These are phyloP conservation scores for Xylota segnis DNA, from an alignment of 2,888 invertebrate species.

Conservation along the genomic window DNA sequence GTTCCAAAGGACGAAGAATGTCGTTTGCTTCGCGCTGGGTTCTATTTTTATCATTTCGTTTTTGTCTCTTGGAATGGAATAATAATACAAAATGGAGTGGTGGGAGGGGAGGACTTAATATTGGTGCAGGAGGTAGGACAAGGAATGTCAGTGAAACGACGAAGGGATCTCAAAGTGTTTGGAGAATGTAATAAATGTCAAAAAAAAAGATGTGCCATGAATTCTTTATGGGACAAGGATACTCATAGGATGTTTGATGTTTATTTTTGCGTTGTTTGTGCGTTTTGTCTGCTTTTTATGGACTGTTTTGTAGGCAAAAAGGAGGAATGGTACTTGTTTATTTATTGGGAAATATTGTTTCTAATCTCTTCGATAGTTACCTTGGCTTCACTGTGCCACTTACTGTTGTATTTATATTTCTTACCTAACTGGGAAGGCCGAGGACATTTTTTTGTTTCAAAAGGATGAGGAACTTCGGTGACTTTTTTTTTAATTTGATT, in stretches of 20 bases:
- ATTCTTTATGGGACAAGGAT: slow-evolving; percentile 72
- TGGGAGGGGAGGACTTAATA: not conserved
- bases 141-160: slow-evolving; percentile 28
- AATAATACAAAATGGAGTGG: slow-evolving; percentile 22
- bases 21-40: slow-evolving; percentile 34
- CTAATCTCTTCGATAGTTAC: not conserved
- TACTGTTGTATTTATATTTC: too few species aligned
- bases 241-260: slow-evolving; percentile 39
- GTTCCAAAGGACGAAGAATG: slow-evolving; percentile 33
- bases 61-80: slow-evolving; percentile 34
- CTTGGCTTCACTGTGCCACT: too few species aligned
- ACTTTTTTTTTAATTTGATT: too few species aligned
- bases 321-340: not conserved
- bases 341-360: not conserved
- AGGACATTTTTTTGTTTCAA: too few species aligned
- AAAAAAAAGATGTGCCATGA: slow-evolving; percentile 77
- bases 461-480: too few species aligned
- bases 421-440: too few species aligned
- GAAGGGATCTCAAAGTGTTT: slow-evolving; percentile 65
- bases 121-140: slow-evolving; percentile 13
- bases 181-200: slow-evolving; percentile 78
- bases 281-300: not conserved
- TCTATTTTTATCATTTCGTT: slow-evolving; percentile 33
- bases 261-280: slow-evolving; percentile 12
- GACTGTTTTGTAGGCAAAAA: not conserved